These are phyloP conservation scores for Tetragonula carbonaria DNA, from an alignment of 2,888 invertebrate species.

Conservation along the genomic window DNA sequence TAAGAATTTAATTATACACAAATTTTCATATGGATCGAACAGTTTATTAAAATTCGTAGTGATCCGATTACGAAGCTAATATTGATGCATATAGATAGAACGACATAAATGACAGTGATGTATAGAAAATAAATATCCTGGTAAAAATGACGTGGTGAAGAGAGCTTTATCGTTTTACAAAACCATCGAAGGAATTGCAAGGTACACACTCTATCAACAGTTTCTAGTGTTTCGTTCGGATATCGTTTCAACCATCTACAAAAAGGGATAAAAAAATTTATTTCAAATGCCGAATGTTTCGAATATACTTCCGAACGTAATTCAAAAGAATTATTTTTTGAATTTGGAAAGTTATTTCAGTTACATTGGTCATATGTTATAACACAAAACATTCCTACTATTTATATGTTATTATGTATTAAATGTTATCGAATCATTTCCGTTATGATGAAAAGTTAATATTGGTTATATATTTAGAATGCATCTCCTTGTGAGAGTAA, in stretches of 20 bases:
- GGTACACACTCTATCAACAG: constrained; percentile 56
- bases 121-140: constrained; percentile 72
- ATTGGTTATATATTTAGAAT: constrained; percentile 1
- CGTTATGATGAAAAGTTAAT: neutral
- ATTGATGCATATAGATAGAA: constrained; percentile 41
- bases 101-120: constrained; percentile 66
- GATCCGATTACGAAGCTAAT: constrained; percentile 40
- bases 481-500: neutral
- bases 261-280: neutral
- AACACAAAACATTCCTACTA: constrained; percentile 19
- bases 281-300: constrained; percentile 11
- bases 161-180: constrained; percentile 64
- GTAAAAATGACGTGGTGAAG: constrained; percentile 80
- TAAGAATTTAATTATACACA: constrained; percentile 69
- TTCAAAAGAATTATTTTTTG: constrained; percentile 9
- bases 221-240: constrained; percentile 2
- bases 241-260: constrained; percentile 30
- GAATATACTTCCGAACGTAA: neutral
- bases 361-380: constrained; percentile 8
- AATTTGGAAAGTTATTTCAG: constrained; percentile 16
- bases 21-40: constrained; percentile 67
- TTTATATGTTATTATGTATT: constrained; percentile 16
- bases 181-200: constrained; percentile 64
- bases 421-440: constrained; percentile 17
- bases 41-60: constrained; percentile 67